Percentiles rank a stretch among this genome's conserved stretches.
These are phyloP conservation scores for Hofmannophila pseudospretella DNA, from an alignment of 2,888 invertebrate genomes.

Conservation along the genomic window DNA sequence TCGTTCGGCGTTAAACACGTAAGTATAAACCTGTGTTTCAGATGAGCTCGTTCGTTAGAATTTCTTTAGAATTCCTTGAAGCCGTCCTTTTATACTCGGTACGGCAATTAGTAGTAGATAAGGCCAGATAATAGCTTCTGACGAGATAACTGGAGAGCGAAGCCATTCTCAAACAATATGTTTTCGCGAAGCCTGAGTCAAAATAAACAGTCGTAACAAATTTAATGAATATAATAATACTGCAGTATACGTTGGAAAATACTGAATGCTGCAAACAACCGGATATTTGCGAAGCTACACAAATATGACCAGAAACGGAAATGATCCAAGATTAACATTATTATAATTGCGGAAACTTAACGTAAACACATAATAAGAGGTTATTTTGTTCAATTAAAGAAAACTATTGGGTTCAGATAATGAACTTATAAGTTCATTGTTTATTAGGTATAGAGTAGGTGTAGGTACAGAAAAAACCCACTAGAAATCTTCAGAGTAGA, in stretches of 20 bases:
- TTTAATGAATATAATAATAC: slow-evolving; percentile 25
- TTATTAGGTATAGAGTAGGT: too few relatives aligned
- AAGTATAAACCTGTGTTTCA: slow-evolving; percentile 41
- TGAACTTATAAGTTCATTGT: too few relatives aligned
- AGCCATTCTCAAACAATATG: slow-evolving; percentile 62
- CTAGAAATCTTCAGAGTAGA: too few relatives aligned
- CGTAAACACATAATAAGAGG: too few relatives aligned
- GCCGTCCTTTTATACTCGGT: slow-evolving; percentile 58
- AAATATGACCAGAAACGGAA: slow-evolving; percentile 36
- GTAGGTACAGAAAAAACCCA: too few relatives aligned
- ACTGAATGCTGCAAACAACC: slow-evolving; percentile 35
- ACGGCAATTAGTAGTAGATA: slow-evolving; percentile 65
- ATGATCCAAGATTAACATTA: slow-evolving; percentile 16
- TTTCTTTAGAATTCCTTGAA: slow-evolving; percentile 38
- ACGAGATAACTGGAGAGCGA: slow-evolving; percentile 50
- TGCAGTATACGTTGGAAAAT: slow-evolving; percentile 33
- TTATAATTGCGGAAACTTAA: too few relatives aligned
- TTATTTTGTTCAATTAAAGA: too few relatives aligned
- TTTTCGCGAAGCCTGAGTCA: slow-evolving; percentile 71
- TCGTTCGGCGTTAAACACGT: slow-evolving; percentile 61
- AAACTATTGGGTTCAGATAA: too few relatives aligned
- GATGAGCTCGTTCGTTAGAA: slow-evolving; percentile 66
- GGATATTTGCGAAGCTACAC: slow-evolving; percentile 45
- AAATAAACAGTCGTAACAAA: slow-evolving; percentile 35
- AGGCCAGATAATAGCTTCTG: slow-evolving; percentile 63